Conservation (phyloP, 1,140 invertebrate species). For the Coelopa frigida region DNA sequence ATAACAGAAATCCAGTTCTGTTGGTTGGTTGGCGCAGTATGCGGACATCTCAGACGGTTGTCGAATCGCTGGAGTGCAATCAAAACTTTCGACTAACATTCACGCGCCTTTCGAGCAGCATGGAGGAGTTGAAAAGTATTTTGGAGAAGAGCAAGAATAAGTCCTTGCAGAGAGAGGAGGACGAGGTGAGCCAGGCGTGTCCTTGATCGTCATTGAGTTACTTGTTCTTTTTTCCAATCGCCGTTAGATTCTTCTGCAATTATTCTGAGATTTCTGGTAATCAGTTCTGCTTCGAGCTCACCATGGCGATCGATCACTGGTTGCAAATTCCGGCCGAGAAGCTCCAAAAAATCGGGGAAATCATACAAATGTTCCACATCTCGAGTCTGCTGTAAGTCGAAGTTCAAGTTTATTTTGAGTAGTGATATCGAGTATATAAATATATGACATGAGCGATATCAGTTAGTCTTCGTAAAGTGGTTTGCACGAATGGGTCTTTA, state of each 20-base stretch:
- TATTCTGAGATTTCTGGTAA: slow-evolving; percentile 85
- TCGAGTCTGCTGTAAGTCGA: slow-evolving; percentile 92
- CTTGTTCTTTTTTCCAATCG: slow-evolving; percentile 14
- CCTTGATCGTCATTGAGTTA: neutral
- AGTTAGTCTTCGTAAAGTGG: too few species aligned
- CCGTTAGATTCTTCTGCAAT: slow-evolving; percentile 73
- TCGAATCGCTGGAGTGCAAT: too few species aligned
- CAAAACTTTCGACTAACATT: too few species aligned
- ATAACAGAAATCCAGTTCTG: too few species aligned
- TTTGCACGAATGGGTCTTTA: too few species aligned
- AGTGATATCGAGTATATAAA: too few species aligned
- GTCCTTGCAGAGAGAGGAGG: slow-evolving; percentile 42
- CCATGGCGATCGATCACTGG: slow-evolving; percentile 93
- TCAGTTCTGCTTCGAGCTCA: slow-evolving; percentile 78
- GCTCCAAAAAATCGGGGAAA: slow-evolving; percentile 72
- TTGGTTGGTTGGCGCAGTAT: too few species aligned
- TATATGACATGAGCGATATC: too few species aligned
- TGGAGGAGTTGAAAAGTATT: slow-evolving; percentile 41
- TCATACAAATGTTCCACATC: slow-evolving; percentile 94
- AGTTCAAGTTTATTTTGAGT: too few species aligned
- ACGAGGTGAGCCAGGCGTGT: slow-evolving; percentile 27
- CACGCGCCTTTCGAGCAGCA: slow-evolving; percentile 18
- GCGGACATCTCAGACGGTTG: too few species aligned
- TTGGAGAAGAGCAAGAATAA: slow-evolving; percentile 42
- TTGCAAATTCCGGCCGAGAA: slow-evolving; percentile 81